These are phyloP conservation scores for Orestias chungarensis DNA, from an alignment of 2,797 vertebrate genomes.

Conservation along the genomic window DNA sequence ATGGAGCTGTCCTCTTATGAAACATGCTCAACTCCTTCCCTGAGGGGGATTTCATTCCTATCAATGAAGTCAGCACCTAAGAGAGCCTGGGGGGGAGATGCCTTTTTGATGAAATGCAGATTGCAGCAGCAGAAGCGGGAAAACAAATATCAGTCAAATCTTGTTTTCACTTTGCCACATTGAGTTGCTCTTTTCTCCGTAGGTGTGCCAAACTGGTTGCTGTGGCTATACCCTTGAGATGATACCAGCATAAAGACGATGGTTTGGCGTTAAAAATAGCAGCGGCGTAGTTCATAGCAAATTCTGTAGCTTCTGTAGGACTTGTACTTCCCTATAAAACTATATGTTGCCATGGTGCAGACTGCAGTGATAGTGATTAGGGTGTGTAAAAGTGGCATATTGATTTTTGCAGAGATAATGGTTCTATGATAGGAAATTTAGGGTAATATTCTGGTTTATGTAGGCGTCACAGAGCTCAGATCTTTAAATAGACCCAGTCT, in stretches of 20 bases:
- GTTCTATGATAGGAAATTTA: background rate
- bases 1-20: slow-evolving; percentile 60
- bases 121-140: slow-evolving; percentile 23
- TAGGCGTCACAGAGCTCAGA: background rate
- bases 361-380: background rate
- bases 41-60: slow-evolving; percentile 33
- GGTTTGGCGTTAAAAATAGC: background rate
- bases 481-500: background rate
- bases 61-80: slow-evolving; percentile 23
- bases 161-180: slow-evolving; percentile 16
- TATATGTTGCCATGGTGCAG: background rate
- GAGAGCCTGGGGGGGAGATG: slow-evolving; percentile 23
- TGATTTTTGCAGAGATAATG: background rate
- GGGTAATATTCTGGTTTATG: background rate
- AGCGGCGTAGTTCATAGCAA: background rate
- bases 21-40: slow-evolving; percentile 35
- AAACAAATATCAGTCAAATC: slow-evolving; percentile 25
- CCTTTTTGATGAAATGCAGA: slow-evolving; percentile 53
- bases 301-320: slow-evolving; percentile 5
- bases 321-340: slow-evolving; percentile 6
- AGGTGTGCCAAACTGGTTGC: slow-evolving; percentile 17
- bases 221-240: slow-evolving; percentile 38
- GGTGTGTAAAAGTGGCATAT: background rate
- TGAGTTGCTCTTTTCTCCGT: slow-evolving; percentile 1
- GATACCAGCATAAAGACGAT: slow-evolving; percentile 16